These are phyloP conservation scores for Trematomus loennbergii DNA, from an alignment of 2,113 vertebrate genomes.

Conservation along the genomic window DNA sequence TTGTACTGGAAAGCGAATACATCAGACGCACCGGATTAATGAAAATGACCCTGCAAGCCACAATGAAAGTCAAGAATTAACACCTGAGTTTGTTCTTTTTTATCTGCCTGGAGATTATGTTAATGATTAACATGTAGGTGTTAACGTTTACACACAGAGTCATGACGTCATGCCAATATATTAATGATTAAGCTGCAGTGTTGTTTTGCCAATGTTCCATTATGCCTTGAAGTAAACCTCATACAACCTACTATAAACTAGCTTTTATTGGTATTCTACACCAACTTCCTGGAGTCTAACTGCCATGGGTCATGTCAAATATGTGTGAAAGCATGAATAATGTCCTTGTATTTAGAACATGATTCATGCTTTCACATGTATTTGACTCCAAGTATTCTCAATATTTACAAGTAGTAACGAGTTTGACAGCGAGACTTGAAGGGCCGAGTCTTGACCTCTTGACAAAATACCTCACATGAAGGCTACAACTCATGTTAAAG, in stretches of 20 bases:
- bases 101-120: slow-evolving; percentile 25
- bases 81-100: slow-evolving; percentile 26
- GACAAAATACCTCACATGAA: too few relatives aligned
- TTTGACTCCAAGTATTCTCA: too few relatives aligned
- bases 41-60: neutral
- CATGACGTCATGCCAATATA: neutral
- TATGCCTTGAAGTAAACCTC: neutral
- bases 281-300: neutral
- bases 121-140: slow-evolving; percentile 32
- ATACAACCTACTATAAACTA: neutral
- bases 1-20: too few relatives aligned
- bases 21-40: neutral
- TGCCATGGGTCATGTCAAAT: neutral
- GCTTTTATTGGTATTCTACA: neutral
- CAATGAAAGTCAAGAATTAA: neutral
- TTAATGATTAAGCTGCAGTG: neutral
- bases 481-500: too few relatives aligned
- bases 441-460: too few relatives aligned
- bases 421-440: too few relatives aligned
- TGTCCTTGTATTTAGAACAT: too few relatives aligned
- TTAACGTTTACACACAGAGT: neutral
- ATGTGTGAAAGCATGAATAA: too few relatives aligned
- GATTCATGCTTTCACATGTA: too few relatives aligned
- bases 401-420: too few relatives aligned
- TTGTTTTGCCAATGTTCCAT: neutral